Conservation (phyloP, 2,888 invertebrate genomes). For the Priocnemis perturbator region DNA sequence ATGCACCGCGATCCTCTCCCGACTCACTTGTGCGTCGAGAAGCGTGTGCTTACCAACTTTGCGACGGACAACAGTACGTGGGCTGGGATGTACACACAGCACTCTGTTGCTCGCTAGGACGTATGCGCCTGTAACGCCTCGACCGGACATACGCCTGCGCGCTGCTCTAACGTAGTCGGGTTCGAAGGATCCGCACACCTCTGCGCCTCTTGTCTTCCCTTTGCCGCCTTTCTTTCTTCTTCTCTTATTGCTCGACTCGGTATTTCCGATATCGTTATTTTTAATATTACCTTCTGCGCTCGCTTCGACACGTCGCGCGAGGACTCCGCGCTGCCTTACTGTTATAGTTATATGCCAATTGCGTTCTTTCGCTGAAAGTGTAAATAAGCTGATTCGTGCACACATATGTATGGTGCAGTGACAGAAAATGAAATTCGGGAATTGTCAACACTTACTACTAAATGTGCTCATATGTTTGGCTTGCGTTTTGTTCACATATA, state of each 20-base stretch:
- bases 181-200: neutral
- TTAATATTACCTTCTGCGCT: neutral
- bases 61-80: conserved; percentile 69
- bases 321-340: no score
- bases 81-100: conserved; percentile 70
- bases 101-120: conserved; percentile 69
- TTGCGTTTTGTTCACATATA: no score
- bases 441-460: no score
- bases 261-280: no score
- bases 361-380: neutral
- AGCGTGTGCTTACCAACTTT: conserved; percentile 61
- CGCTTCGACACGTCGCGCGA: no score
- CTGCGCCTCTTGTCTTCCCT: neutral
- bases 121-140: conserved; percentile 65
- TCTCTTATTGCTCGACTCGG: no score
- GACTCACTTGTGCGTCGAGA: neutral
- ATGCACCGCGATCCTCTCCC: neutral
- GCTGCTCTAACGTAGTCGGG: neutral
- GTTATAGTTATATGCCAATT: no score
- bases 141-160: conserved; percentile 56
- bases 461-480: no score
- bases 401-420: no score
- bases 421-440: no score
- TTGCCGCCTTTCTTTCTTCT: neutral
- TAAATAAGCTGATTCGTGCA: no score